A percentile compares a stretch with the other conserved stretches of the same genome.
phyloP scores from a whole-genome alignment of 2,888 invertebrate genomes.

The Entomobrya multifasciata region DNA sequence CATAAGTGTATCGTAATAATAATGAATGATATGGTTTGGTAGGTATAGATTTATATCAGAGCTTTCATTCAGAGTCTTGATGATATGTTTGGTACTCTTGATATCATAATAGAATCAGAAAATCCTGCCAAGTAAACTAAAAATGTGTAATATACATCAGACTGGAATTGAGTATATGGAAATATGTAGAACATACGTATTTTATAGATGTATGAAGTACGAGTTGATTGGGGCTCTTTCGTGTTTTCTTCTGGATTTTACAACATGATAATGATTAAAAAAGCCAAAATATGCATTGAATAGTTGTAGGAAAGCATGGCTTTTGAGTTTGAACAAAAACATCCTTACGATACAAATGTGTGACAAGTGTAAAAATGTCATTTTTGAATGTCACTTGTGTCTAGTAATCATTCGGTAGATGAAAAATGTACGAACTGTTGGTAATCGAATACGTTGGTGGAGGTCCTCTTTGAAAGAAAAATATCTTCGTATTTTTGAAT shows the following conservation, averaged over 20 bases:
- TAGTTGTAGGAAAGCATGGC: too few relatives aligned
- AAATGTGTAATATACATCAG: too few relatives aligned
- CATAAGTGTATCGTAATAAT: conserved; percentile 67
- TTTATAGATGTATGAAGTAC: too few relatives aligned
- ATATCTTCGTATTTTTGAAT: conserved; percentile 15
- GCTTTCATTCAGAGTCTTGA: conserved; percentile 34
- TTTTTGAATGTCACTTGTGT: neutral
- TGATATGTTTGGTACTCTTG: too few relatives aligned
- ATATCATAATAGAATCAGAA: too few relatives aligned
- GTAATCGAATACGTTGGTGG: conserved; percentile 58
- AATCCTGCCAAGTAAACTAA: too few relatives aligned
- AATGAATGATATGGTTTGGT: neutral
- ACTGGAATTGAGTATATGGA: too few relatives aligned
- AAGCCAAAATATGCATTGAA: too few relatives aligned
- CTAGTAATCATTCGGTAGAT: neutral
- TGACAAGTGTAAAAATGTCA: conserved; percentile 49
- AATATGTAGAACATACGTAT: too few relatives aligned
- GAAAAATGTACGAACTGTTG: neutral
- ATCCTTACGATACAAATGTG: neutral
- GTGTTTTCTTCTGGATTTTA: too few relatives aligned
- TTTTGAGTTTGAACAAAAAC: neutral
- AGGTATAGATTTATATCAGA: neutral
- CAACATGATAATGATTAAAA: too few relatives aligned
- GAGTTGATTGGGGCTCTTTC: too few relatives aligned
- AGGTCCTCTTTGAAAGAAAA: conserved; percentile 37